Conservation (phyloP, 2,888 invertebrate species). For the Coelopa pilipes region DNA sequence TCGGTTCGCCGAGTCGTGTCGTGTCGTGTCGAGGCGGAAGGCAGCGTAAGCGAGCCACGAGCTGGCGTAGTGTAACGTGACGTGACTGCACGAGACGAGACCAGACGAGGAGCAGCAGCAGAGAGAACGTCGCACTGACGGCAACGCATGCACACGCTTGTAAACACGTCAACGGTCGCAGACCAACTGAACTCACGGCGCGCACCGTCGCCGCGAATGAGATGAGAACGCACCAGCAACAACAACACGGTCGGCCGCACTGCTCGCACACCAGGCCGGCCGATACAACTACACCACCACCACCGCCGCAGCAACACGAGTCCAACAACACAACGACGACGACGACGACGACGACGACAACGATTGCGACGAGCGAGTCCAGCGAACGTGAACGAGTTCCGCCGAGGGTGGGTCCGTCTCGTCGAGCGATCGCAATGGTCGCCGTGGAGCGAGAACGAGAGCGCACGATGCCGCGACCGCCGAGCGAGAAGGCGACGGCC, state of each 20-base stretch:
- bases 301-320: not conserved
- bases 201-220: constrained; percentile 51
- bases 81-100: not conserved
- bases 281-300: not conserved
- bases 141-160: constrained; percentile 47
- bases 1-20: no score
- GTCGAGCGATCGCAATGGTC: no score
- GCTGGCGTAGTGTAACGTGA: not conserved
- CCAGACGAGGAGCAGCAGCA: not conserved
- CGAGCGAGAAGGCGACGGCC: not conserved
- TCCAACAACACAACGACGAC: no score
- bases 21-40: not conserved
- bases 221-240: constrained; percentile 49
- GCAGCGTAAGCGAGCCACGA: not conserved
- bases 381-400: no score
- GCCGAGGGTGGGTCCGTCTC: no score
- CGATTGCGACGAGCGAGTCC: no score
- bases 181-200: constrained; percentile 63
- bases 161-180: constrained; percentile 65
- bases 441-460: not conserved
- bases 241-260: constrained; percentile 27
- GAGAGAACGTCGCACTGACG: constrained; percentile 25
- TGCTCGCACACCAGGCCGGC: not conserved
- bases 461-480: not conserved
- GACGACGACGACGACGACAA: no score